phyloP scores from a whole-genome alignment of 2,888 invertebrate species.

The Adineta ricciae region DNA sequence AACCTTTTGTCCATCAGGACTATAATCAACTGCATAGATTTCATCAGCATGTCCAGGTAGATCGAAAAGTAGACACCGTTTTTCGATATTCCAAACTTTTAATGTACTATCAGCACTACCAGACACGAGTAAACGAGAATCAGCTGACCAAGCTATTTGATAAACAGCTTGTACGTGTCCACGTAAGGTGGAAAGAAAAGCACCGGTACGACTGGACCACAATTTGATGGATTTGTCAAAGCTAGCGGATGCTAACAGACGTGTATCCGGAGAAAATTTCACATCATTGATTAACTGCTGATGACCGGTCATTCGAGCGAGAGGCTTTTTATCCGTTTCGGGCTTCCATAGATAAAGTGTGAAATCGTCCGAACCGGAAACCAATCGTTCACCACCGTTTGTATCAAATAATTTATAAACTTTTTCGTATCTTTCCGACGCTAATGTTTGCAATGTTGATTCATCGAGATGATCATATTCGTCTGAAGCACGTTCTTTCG shows the following conservation, averaged over 20 bases:
- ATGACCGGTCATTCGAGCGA: slow-evolving; percentile 86
- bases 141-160: slow-evolving; percentile 90
- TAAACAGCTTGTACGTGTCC: slow-evolving; percentile 96
- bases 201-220: slow-evolving; percentile 66
- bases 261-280: slow-evolving; percentile 88
- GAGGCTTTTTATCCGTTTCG: slow-evolving; percentile 66
- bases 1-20: slow-evolving; percentile 83
- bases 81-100: slow-evolving; percentile 54
- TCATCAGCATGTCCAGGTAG: slow-evolving; percentile 85
- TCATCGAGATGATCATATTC: not conserved
- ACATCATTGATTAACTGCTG: slow-evolving; percentile 99
- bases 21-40: slow-evolving; percentile 94
- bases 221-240: slow-evolving; percentile 95
- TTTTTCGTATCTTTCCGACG: slow-evolving; percentile 36
- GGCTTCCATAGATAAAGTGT: slow-evolving; percentile 83
- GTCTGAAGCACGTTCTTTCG: slow-evolving; percentile 41
- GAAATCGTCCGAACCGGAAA: slow-evolving; percentile 95
- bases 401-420: slow-evolving; percentile 7
- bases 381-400: slow-evolving; percentile 58
- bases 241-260: slow-evolving; percentile 68
- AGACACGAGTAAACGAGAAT: slow-evolving; percentile 83
- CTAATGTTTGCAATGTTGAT: not conserved
- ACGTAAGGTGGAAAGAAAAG: slow-evolving; percentile 73
- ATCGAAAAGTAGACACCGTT: not conserved
- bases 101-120: slow-evolving; percentile 95